phyloP scores from a whole-genome alignment of 2,797 vertebrate species.

The Martes flavigula region DNA sequence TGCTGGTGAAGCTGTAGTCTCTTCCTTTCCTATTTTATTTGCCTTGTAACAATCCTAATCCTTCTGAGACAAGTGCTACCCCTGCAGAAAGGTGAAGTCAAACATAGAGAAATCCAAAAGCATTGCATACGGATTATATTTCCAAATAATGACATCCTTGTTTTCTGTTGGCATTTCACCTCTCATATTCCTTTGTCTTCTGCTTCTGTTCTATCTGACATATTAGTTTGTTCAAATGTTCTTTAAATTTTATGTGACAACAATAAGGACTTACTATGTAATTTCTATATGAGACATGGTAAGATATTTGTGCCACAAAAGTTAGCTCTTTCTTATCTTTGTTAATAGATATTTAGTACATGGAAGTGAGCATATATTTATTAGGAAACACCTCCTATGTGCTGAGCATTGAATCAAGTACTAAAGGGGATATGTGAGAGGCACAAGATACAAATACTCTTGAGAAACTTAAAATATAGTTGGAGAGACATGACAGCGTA shows the following conservation, averaged over 20 bases:
- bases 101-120: neutral
- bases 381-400: neutral
- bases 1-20: neutral
- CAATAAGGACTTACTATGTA: neutral
- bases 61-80: neutral
- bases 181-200: neutral
- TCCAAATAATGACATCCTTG: neutral
- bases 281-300: neutral
- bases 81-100: neutral
- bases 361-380: neutral
- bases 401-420: neutral
- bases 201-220: neutral
- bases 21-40: neutral
- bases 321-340: neutral
- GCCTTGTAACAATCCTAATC: neutral
- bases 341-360: neutral
- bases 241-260: neutral
- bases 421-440: neutral
- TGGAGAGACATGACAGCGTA: neutral
- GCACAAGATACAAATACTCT: neutral
- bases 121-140: neutral
- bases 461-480: conserved; percentile 26
- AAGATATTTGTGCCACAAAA: neutral
- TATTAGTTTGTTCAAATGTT: neutral
- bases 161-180: neutral